Percentiles rank a stretch among this genome's conserved stretches.
phyloP scores from a whole-genome alignment of 2,113 vertebrate species.

The Microcebus murinus region DNA sequence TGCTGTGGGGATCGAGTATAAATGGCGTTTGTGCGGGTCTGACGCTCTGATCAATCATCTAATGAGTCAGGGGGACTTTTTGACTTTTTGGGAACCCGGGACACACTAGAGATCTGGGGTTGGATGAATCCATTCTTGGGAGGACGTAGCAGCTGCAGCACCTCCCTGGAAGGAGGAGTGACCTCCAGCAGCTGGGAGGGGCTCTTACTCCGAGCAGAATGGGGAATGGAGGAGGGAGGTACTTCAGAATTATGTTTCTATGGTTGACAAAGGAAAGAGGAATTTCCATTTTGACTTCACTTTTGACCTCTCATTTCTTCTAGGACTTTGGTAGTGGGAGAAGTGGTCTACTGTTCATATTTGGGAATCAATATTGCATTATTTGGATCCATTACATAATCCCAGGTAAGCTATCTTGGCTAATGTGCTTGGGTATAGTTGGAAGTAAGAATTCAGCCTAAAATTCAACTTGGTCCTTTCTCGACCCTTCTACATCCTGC shows the following conservation, averaged over 20 bases:
- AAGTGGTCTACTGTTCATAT: background rate
- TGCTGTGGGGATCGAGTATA: background rate
- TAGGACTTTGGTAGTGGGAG: background rate
- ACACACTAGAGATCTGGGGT: background rate
- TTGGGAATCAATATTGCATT: background rate
- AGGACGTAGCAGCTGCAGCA: background rate
- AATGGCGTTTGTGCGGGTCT: background rate
- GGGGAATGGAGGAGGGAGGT: background rate
- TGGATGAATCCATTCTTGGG: background rate
- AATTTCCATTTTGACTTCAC: slow-evolving; percentile 41
- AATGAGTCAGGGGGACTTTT: background rate
- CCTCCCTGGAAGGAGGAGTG: background rate
- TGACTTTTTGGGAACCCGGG: background rate
- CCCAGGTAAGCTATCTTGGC: background rate
- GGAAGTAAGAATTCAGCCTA: background rate
- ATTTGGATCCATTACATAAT: background rate
- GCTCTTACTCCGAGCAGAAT: background rate
- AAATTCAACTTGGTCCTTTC: background rate
- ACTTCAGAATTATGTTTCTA: slow-evolving; percentile 34
- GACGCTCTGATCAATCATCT: background rate
- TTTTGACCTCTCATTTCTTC: slow-evolving; percentile 26
- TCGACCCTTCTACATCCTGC: background rate
- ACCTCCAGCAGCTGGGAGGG: background rate
- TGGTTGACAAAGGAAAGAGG: background rate
- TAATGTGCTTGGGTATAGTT: background rate